Evolutionary conservation across 1,140 invertebrate genomes (phyloP).

Genomic region (Caenorhabditis tropicalis): DNA sequence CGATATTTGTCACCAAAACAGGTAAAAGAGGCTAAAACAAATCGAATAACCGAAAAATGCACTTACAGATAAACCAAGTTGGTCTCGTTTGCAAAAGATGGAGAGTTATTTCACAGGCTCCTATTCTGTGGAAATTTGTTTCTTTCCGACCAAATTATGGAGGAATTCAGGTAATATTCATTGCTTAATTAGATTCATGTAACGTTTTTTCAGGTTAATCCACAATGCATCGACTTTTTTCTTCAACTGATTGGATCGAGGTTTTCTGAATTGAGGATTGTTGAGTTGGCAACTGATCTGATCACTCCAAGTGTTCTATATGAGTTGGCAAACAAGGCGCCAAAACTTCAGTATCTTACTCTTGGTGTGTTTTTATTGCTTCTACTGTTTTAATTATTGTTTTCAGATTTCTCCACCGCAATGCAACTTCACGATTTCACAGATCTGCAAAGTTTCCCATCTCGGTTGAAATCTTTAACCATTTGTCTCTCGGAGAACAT

Average conservation of each 20-base stretch:
- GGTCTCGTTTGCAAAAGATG: conserved; percentile 90
- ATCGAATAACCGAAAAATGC: not conserved
- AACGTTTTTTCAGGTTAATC: not conserved
- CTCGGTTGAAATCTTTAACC: conserved; percentile 93
- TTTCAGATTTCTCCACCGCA: conserved; percentile 71
- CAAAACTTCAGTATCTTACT: conserved; percentile 94
- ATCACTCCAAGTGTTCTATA: conserved; percentile 97
- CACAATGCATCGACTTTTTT: conserved; percentile 65
- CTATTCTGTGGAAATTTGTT: conserved; percentile 90
- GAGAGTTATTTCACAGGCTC: conserved; percentile 91
- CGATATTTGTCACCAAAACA: conserved; percentile 86
- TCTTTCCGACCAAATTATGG: conserved; percentile 94
- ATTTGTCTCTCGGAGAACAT: conserved; percentile 98
- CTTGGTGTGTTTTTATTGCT: conserved; percentile 77
- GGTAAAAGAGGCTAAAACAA: not conserved
- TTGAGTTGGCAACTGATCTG: conserved; percentile 94
- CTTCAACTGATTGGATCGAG: conserved; percentile 77
- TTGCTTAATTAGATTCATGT: conserved; percentile 76
- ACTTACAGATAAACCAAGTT: conserved; percentile 85
- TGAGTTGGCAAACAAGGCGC: conserved; percentile 94
- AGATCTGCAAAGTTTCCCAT: conserved; percentile 92
- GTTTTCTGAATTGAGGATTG: conserved; percentile 88
- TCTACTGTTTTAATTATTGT: not conserved
- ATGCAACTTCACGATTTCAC: conserved; percentile 95
- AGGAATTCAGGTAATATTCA: conserved; percentile 77